Evolutionary conservation across 2,113 vertebrate genomes (phyloP).

Genomic region (Cichladusa arquata): DNA sequence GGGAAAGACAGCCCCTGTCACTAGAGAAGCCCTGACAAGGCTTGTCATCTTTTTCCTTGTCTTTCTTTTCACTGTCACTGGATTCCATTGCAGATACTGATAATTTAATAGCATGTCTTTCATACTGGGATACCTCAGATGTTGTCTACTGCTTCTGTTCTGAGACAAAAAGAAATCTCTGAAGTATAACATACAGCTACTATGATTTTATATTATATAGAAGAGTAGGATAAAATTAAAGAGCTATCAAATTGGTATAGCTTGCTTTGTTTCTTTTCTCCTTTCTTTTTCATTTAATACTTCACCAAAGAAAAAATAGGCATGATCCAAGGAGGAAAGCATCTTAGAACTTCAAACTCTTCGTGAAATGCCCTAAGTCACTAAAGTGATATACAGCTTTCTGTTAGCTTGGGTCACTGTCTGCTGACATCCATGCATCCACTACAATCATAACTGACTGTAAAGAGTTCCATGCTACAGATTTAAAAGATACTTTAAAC

Average conservation of each 20-base stretch:
- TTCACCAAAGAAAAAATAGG: not conserved
- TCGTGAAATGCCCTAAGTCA: not conserved
- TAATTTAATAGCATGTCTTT: constrained; percentile 36
- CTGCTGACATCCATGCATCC: not conserved
- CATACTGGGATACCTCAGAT: not conserved
- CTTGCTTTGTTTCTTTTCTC: fast-evolving
- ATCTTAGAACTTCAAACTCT: not conserved
- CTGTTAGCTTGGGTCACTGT: not conserved
- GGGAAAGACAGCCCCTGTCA: constrained; percentile 5
- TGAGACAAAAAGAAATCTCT: not conserved
- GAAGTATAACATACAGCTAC: not conserved
- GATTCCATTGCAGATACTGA: not conserved
- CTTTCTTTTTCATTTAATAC: not conserved
- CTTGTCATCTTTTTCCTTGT: constrained; percentile 18
- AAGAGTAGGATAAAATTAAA: not conserved
- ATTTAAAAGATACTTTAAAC: not conserved
- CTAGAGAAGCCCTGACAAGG: constrained; percentile 12
- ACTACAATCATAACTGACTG: not conserved
- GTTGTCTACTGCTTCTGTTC: not conserved
- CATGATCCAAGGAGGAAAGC: not conserved
- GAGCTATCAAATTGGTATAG: not conserved
- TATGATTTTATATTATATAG: not conserved
- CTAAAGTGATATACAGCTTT: not conserved
- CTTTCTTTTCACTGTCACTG: not conserved
- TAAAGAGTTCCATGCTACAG: not conserved